A percentile compares a stretch with the other conserved stretches of the same genome.
Conservation (phyloP, 53 echinoderm and acorn worm species). For the Holothuria leucospilota region DNA sequence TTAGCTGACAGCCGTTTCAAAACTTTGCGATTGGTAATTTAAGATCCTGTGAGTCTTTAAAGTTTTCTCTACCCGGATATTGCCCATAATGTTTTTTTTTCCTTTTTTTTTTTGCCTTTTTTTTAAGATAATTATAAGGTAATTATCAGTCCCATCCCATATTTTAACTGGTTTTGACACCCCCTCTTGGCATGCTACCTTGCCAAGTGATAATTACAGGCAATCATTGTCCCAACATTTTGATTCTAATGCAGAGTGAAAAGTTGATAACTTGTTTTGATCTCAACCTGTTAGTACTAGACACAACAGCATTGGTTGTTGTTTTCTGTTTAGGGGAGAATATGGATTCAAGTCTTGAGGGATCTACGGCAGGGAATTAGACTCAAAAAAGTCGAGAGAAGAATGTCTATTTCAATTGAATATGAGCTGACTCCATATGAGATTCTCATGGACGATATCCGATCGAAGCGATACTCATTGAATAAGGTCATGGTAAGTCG, state of each 20-base stretch:
- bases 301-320: not conserved
- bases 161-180: too few species aligned
- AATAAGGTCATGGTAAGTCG: conserved; percentile 81
- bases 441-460: conserved; percentile 95
- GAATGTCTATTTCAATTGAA: conserved; percentile 69
- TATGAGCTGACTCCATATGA: conserved; percentile 96
- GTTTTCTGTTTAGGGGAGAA: conserved; percentile 70
- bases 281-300: not conserved
- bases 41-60: too few species aligned
- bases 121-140: too few species aligned
- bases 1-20: not conserved
- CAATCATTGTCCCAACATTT: not conserved
- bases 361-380: conserved; percentile 82
- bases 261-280: too few species aligned
- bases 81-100: too few species aligned
- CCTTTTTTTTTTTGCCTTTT: too few species aligned
- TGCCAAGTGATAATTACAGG: too few species aligned
- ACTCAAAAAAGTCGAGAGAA: conserved; percentile 73
- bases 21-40: not conserved
- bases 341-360: conserved; percentile 90
- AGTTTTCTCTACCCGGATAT: too few species aligned
- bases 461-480: conserved; percentile 79
- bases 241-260: too few species aligned
- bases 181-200: too few species aligned
- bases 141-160: too few species aligned